Percentiles rank a stretch among this genome's conserved stretches.
Evolutionary conservation across 2,797 vertebrate species (phyloP).

Genomic region (Phaenicophaeus curvirostris): DNA sequence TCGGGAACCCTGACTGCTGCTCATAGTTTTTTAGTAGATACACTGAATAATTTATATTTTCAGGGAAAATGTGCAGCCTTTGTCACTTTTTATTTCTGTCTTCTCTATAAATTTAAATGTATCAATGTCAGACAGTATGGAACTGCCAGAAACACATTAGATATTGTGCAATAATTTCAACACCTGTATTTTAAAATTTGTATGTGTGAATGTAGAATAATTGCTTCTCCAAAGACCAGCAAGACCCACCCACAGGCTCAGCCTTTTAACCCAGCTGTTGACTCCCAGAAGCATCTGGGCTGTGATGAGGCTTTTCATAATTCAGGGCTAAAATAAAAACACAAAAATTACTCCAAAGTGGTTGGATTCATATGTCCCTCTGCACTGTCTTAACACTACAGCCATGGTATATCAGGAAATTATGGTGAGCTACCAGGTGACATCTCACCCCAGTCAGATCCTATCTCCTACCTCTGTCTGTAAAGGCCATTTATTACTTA

Average conservation of each 20-base stretch:
- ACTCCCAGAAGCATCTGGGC: neutral
- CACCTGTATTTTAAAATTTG: neutral
- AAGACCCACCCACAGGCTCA: neutral
- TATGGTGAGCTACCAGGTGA: rapidly evolving
- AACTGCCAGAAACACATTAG: neutral
- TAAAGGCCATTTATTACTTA: neutral
- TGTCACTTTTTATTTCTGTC: conserved; percentile 11
- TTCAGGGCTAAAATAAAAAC: neutral
- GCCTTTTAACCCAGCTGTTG: neutral
- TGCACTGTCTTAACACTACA: neutral
- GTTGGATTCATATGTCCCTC: rapidly evolving
- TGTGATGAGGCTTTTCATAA: neutral
- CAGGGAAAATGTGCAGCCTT: neutral
- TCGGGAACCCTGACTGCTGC: neutral
- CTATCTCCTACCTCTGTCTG: neutral
- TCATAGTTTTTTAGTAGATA: neutral
- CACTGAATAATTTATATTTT: conserved; percentile 20
- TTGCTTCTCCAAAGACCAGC: neutral
- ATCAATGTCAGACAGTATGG: neutral
- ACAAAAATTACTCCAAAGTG: rapidly evolving
- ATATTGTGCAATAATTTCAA: neutral
- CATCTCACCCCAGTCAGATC: rapidly evolving
- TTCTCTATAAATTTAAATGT: neutral
- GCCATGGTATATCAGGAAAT: rapidly evolving
- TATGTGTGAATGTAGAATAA: conserved; percentile 13